phyloP scores from a whole-genome alignment of 2,113 vertebrate species.

The Myocastor coypus region DNA sequence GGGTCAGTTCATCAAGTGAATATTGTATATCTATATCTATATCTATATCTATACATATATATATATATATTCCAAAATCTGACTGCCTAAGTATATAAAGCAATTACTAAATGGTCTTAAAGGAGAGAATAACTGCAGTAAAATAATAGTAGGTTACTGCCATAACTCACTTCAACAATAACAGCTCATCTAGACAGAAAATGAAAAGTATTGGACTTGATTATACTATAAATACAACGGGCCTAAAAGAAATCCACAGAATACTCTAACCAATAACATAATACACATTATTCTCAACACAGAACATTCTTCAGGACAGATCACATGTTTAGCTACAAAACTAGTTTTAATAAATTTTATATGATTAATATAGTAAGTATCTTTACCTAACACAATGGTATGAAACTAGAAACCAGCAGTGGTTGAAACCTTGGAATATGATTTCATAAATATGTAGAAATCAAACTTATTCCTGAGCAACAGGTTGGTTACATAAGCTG shows the following conservation, averaged over 20 bases:
- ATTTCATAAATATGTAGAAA: background rate
- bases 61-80: background rate
- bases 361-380: background rate
- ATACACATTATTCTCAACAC: background rate
- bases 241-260: background rate
- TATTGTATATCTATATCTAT: background rate
- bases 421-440: background rate
- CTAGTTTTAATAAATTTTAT: background rate
- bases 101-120: background rate
- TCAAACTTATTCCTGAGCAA: background rate
- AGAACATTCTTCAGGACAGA: background rate
- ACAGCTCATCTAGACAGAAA: background rate
- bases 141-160: background rate
- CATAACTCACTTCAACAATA: background rate
- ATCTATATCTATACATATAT: too few relatives aligned
- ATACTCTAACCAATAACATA: background rate
- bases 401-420: background rate
- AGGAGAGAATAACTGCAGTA: background rate
- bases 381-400: background rate
- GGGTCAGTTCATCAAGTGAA: background rate
- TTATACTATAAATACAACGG: background rate
- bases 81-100: background rate
- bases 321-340: background rate
- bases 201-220: background rate
- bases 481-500: background rate